Conservation (phyloP, 2,113 vertebrate genomes). For the Ploceus nigricollis region DNA sequence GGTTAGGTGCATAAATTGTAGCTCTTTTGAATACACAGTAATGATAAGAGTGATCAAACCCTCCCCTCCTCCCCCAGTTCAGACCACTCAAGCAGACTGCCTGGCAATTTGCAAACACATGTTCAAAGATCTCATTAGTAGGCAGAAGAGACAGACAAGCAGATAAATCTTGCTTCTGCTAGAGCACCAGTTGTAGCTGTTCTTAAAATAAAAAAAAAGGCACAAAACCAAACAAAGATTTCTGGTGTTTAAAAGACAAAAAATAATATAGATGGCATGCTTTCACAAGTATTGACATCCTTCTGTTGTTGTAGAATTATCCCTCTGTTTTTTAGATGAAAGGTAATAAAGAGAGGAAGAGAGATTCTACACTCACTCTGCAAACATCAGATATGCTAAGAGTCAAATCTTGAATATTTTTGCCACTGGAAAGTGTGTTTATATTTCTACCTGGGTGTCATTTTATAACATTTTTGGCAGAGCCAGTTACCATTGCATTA, state of each 20-base stretch:
- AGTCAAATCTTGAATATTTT: background rate
- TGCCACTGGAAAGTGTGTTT: background rate
- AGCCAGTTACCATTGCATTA: background rate
- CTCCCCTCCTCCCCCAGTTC: background rate
- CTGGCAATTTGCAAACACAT: conserved; percentile 31
- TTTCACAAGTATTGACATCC: background rate
- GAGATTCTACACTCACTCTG: background rate
- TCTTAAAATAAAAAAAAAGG: background rate
- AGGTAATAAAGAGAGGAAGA: background rate
- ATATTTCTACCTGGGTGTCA: background rate
- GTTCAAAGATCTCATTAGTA: conserved; percentile 51
- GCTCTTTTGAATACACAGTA: background rate
- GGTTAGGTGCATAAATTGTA: background rate
- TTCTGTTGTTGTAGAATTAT: background rate
- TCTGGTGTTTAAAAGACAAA: background rate
- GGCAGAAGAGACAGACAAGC: conserved; percentile 30
- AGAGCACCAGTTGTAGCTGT: background rate
- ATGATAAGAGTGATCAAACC: background rate
- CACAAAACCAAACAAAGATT: background rate
- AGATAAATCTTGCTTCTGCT: conserved; percentile 7
- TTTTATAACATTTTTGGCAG: background rate
- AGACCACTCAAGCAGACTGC: conserved; percentile 24
- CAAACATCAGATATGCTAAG: background rate
- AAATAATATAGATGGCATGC: background rate
- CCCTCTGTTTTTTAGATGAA: background rate